A percentile compares a stretch with the other conserved stretches of the same genome.
phyloP scores from a whole-genome alignment of 2,113 vertebrate species.

The Ptyas mucosa region DNA sequence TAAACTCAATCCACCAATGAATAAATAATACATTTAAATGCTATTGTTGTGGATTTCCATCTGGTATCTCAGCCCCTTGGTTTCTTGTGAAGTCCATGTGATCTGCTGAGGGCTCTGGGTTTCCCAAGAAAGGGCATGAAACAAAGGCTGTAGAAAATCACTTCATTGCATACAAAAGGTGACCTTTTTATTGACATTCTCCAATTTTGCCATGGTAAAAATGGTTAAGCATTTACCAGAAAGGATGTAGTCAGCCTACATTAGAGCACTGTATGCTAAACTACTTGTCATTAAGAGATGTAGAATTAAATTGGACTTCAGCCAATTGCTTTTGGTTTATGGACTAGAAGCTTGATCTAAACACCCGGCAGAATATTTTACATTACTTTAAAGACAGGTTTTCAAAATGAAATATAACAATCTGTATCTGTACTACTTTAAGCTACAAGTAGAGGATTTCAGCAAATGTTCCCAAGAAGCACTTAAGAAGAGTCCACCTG shows the following conservation, averaged over 20 bases:
- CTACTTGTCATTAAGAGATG: neutral
- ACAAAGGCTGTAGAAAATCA: neutral
- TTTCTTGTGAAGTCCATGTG: neutral
- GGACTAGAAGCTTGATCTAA: neutral
- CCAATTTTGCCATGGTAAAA: neutral
- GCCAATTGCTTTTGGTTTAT: neutral
- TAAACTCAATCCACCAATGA: neutral
- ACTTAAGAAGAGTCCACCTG: neutral
- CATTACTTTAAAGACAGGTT: neutral
- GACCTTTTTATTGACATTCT: neutral
- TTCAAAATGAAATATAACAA: neutral
- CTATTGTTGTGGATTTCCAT: neutral
- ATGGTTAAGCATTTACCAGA: slow-evolving; percentile 10
- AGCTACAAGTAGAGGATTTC: neutral
- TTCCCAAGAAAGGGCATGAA: neutral
- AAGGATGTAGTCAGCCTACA: neutral
- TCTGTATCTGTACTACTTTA: neutral
- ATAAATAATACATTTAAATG: neutral
- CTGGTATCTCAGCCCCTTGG: neutral
- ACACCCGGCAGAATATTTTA: neutral
- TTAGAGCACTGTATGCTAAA: neutral
- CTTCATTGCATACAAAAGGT: neutral
- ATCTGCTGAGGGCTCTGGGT: neutral
- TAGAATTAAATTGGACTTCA: neutral
- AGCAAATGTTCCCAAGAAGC: neutral